phyloP scores from a whole-genome alignment of 2,797 vertebrate species.

The Eutrigla gurnardus region DNA sequence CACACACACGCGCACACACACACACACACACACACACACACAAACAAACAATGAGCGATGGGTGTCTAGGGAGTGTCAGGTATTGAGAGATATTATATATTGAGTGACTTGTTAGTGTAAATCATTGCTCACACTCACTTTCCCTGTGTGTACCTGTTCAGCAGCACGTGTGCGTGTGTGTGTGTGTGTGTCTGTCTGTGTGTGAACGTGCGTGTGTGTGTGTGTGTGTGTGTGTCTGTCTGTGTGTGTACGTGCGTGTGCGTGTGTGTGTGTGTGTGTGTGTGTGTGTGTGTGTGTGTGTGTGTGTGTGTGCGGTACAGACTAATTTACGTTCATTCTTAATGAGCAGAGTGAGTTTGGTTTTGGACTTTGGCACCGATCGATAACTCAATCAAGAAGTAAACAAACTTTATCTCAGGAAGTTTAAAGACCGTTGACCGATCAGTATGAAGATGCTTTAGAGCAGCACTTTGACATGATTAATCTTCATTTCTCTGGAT shows the following conservation, averaged over 20 bases:
- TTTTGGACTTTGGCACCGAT: background rate
- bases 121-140: constrained; percentile 46
- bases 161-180: background rate
- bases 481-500: too few species aligned
- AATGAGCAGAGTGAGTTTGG: background rate
- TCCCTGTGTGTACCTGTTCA: too few species aligned
- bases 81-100: constrained; percentile 59
- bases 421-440: background rate
- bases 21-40: constrained; percentile 40
- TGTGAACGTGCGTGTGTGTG: too few species aligned
- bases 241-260: too few species aligned
- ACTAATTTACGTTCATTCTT: background rate
- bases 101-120: constrained; percentile 65
- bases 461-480: background rate
- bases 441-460: background rate
- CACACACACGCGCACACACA: constrained; percentile 37
- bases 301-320: background rate
- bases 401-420: background rate
- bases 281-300: constrained; percentile 17
- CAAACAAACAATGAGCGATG: constrained; percentile 44
- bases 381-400: background rate
- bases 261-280: background rate
- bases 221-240: background rate
- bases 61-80: constrained; percentile 35
- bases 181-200: too few species aligned